Evolutionary conservation across 2,888 invertebrate species (phyloP).

Genomic region (Gisinianus flammeolus): DNA sequence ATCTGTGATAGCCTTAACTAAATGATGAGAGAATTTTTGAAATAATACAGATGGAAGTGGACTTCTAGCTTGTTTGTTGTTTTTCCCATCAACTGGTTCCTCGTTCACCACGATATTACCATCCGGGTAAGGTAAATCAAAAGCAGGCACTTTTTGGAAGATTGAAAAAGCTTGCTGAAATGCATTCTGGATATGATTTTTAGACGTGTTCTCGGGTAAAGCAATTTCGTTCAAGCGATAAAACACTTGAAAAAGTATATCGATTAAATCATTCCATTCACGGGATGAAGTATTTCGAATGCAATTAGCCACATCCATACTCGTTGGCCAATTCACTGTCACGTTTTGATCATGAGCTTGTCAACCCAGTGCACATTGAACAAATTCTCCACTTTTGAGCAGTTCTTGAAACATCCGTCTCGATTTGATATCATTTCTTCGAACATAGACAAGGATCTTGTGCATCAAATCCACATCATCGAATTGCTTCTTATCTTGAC

Average conservation of each 20-base stretch:
- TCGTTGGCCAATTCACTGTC: background rate
- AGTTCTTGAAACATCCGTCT: background rate
- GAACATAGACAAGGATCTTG: background rate
- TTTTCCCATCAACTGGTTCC: background rate
- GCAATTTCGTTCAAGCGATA: background rate
- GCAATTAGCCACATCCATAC: background rate
- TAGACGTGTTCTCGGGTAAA: background rate
- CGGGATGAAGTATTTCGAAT: conserved; percentile 28
- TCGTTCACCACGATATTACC: background rate
- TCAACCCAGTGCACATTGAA: conserved; percentile 12
- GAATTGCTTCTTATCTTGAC: background rate
- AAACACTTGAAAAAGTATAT: conserved; percentile 30
- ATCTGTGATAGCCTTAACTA: background rate
- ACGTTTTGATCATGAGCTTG: no score
- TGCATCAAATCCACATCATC: background rate
- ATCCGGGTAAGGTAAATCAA: background rate
- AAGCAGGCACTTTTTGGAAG: background rate
- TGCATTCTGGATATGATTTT: background rate
- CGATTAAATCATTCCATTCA: conserved; percentile 38
- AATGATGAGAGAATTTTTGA: conserved; percentile 12
- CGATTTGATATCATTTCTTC: background rate
- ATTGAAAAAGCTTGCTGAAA: background rate
- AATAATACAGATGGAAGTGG: background rate
- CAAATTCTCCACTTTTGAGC: background rate
- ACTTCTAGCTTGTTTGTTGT: background rate